These are phyloP conservation scores for Euschistus heros DNA, from an alignment of 1,140 invertebrate species.

Conservation along the genomic window DNA sequence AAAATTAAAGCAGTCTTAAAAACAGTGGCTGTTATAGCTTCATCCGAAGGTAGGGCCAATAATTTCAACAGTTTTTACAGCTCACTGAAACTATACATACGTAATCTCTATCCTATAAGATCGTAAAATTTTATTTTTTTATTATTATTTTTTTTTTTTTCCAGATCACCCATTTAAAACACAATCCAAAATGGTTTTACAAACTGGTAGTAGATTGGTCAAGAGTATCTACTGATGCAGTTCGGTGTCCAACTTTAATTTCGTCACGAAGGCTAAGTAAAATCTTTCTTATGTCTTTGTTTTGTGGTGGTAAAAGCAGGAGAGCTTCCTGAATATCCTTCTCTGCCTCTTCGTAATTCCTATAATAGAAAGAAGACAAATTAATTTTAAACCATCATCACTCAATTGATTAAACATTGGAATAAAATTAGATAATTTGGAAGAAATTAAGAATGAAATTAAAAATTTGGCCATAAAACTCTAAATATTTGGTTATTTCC, in stretches of 20 bases:
- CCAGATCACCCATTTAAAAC: not conserved
- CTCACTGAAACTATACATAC: constrained; percentile 8
- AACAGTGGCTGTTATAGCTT: constrained; percentile 7
- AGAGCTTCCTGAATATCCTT: constrained; percentile 57
- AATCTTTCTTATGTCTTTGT: constrained; percentile 54
- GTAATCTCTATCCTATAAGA: not conserved
- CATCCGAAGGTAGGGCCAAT: not conserved
- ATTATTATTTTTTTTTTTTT: not conserved
- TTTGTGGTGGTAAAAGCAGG: constrained; percentile 50
- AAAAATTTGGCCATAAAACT: too few relatives aligned
- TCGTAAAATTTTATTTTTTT: not conserved
- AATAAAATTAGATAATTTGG: too few relatives aligned
- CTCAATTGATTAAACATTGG: too few relatives aligned
- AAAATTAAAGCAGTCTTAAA: constrained; percentile 2
- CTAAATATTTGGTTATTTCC: too few relatives aligned
- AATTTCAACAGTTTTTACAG: constrained; percentile 1
- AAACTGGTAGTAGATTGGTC: constrained; percentile 38
- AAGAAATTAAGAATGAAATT: too few relatives aligned
- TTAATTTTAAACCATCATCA: too few relatives aligned
- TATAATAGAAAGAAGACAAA: constrained; percentile 28
- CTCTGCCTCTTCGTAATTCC: constrained; percentile 48
- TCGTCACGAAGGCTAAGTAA: constrained; percentile 53
- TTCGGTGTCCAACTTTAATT: constrained; percentile 39
- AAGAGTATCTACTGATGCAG: constrained; percentile 41
- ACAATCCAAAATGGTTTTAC: constrained; percentile 16